phyloP scores from a whole-genome alignment of 92 coral and sea anemone genomes.

The Phymanthus crucifer region DNA sequence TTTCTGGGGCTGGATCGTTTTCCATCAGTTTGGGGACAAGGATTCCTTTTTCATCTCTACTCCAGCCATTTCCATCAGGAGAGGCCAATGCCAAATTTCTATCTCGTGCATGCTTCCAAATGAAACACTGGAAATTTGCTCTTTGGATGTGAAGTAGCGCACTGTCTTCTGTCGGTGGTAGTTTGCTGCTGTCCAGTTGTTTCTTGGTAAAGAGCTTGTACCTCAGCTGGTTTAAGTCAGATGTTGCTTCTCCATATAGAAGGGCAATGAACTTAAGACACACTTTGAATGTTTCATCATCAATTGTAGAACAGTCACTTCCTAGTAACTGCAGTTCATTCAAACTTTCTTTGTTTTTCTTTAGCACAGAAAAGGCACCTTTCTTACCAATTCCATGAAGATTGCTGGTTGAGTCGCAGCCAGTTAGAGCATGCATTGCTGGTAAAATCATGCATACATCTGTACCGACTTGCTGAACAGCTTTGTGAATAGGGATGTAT shows the following conservation, averaged over 20 bases:
- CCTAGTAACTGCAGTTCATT: not conserved
- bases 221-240: not conserved
- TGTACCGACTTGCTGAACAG: not conserved
- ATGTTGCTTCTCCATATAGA: slow-evolving; percentile 8
- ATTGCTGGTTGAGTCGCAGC: slow-evolving; percentile 5
- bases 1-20: not conserved
- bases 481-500: not conserved
- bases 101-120: not conserved
- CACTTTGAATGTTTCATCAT: not conserved
- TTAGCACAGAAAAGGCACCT: slow-evolving; percentile 2
- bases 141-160: slow-evolving; percentile 4
- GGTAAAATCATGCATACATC: not conserved
- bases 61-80: slow-evolving; percentile 4
- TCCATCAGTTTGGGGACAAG: not conserved
- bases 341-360: not conserved
- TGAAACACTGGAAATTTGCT: slow-evolving; percentile 3
- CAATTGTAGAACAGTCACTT: not conserved
- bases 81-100: not conserved
- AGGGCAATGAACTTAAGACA: not conserved
- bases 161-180: slow-evolving; percentile 7
- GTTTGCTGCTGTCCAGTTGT: slow-evolving; percentile 12
- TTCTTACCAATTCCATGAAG: slow-evolving; percentile 15
- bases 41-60: not conserved
- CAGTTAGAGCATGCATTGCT: slow-evolving; percentile 4
- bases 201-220: slow-evolving; percentile 15